Base-by-base conservation (phyloP, 2,113 vertebrate genomes). In the Ranitomeya variabilis region DNA sequence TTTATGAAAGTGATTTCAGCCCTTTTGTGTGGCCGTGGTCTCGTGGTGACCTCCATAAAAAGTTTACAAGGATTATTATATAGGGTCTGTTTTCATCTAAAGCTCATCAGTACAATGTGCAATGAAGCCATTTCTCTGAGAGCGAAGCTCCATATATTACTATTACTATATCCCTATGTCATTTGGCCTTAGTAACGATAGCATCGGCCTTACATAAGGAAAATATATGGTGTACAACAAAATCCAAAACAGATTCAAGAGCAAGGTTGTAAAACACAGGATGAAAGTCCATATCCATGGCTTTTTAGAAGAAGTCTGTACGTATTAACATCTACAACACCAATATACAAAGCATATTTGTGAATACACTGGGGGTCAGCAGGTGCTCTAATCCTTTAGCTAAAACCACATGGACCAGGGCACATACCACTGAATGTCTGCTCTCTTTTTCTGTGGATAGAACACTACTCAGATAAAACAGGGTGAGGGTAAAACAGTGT, bases 21-120 rank as follows among this genome's bases (percentile, higher is more conserved):
- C 21, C 37, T 78, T 86, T 83, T 83, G 81, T 86, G 85, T 66
- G 84, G 71, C 71, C 71, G 6, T 31, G 71, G 59, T 60, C 85
- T 51, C 2, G n/a, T 16, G 23, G 59, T 86, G 74, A 86, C 60
- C 85, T 79, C 74, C 74, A 86, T 86, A 60, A 86, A 45, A 86
- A 55, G 54, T 86, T 86, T 60, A 62, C 10, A 77, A 10, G 69
- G 57, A 37, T 86, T 59, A 26, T 60, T 62, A 55, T 86, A 62
- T 15, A n/a, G 71, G 6, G 26, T 31, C 13, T 1, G 73, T 37
- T 60, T 86, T 86, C 16, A 69, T 67, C 52, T 71, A 52, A 64
- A 37, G 19, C n/a, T 64, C 14, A 19, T 45, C 26, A 16, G 12
- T 66, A 64, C 15, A 15, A 16, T 8, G 4, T 60, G 54, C 14